Evolutionary conservation across 2,888 invertebrate species (phyloP), one percentile per base, ranked within the genome.

Genomic region (Meiosimyza platycephala): DNA sequence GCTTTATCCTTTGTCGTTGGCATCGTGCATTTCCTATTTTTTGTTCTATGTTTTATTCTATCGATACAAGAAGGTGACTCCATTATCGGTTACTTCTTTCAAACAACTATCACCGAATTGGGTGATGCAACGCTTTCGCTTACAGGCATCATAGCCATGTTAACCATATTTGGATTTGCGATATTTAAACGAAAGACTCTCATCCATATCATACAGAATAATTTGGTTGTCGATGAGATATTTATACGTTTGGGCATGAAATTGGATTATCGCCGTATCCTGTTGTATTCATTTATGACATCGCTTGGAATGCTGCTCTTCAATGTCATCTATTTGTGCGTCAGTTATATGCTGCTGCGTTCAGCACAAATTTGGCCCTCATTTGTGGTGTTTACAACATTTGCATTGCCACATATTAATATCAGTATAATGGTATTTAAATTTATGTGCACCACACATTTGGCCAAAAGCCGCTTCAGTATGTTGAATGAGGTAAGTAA

Each of bases 21-120:
- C 67, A 80, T 85, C 63, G 79, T 79, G 33, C 86, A 85, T 73
- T 84, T 82, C 57, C 55, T 81, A 4, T 84, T 85, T 69, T 85
- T 84, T 59, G 79, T 82, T 1, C 28, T 83, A 40, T 86, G 85
- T 54, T 83, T 85, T 28, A 79, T 80, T 11, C 74, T 80, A 12
- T 84, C 85, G 0, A 72, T 81, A 3, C 70, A 64, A 22, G 84
- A 85, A 72, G 80, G 83, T 1, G 86, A 85, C 62, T 86, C 85
- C 60, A 85, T 86, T 33, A 85, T 86, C 59, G 85, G 85, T 22
- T 87, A 86, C 74, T 86, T 86, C 74, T 87, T 86, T 65, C 84
- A 85, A 72, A 86, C 85, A 3, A 85, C 84, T 63, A 84, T 86
- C 1, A 86, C 87, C 3, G 81, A 84, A 6, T 50, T 86, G 74